Evolutionary conservation across 2,797 vertebrate genomes (phyloP).

Genomic region (Chaetophractus vellerosus): DNA sequence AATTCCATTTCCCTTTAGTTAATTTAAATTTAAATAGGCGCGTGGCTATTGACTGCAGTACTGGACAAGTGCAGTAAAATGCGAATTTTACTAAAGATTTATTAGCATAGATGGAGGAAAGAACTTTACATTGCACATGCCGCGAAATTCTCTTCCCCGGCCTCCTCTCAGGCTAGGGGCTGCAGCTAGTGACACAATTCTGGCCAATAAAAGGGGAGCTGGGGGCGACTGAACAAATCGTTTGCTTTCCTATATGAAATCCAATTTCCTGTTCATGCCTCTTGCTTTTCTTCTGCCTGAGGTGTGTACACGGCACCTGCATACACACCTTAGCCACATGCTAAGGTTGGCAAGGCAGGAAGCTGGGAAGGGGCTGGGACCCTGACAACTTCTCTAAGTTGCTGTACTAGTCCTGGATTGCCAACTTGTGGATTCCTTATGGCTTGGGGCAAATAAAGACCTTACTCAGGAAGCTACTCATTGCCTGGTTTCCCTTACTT

Average conservation of each 20-base stretch:
- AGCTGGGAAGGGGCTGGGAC: neutral
- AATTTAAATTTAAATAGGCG: neutral
- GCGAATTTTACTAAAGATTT: neutral
- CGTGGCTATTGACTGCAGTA: neutral
- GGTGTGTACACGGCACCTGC: neutral
- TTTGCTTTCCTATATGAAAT: neutral
- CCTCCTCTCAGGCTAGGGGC: conserved; percentile 7
- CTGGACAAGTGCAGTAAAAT: accelerated
- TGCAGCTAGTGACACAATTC: neutral
- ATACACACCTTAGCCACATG: too few relatives aligned
- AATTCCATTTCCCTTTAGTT: conserved; percentile 7
- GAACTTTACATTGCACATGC: neutral
- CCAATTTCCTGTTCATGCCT: neutral
- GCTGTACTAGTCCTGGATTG: neutral
- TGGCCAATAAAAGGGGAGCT: neutral
- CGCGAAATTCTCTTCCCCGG: neutral
- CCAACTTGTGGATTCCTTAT: neutral
- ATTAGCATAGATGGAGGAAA: neutral
- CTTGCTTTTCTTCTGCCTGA: neutral
- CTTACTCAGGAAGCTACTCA: neutral
- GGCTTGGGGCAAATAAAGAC: neutral
- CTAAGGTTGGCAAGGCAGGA: neutral
- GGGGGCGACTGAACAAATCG: neutral
- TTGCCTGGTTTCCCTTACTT: conserved; percentile 18
- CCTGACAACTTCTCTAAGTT: neutral